These are phyloP conservation scores for Monarcha castaneiventris DNA, from an alignment of 2,113 vertebrate species.

Conservation along the genomic window DNA sequence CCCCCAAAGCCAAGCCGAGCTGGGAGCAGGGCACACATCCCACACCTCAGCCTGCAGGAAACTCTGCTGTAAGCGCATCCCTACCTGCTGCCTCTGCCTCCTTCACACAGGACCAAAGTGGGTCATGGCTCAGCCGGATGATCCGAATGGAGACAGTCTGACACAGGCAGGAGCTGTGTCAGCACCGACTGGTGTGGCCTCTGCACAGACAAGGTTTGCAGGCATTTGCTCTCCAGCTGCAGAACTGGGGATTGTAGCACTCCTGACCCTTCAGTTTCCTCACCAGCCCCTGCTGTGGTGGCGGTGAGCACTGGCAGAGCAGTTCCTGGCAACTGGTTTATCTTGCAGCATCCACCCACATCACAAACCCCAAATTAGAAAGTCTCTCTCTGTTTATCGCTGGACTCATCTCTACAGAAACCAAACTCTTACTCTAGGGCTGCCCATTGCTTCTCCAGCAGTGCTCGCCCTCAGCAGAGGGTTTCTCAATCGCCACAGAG, in stretches of 20 bases:
- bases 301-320: background rate
- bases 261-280: background rate
- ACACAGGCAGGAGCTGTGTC: background rate
- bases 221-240: background rate
- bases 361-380: background rate
- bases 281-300: accelerated
- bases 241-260: background rate
- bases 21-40: background rate
- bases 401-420: background rate
- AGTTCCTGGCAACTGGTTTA: background rate
- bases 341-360: background rate
- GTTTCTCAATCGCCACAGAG: background rate
- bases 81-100: background rate
- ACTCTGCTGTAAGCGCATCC: accelerated
- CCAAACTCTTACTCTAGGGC: background rate
- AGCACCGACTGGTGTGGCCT: accelerated
- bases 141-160: accelerated
- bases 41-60: background rate
- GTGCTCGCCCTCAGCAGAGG: accelerated
- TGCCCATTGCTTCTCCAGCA: background rate
- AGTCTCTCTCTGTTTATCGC: background rate
- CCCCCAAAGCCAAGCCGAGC: background rate
- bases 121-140: accelerated
- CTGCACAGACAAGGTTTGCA: accelerated
- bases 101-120: background rate